Conservation (phyloP, 2,888 invertebrate genomes). For the Dasysyrphus tricinctus region DNA sequence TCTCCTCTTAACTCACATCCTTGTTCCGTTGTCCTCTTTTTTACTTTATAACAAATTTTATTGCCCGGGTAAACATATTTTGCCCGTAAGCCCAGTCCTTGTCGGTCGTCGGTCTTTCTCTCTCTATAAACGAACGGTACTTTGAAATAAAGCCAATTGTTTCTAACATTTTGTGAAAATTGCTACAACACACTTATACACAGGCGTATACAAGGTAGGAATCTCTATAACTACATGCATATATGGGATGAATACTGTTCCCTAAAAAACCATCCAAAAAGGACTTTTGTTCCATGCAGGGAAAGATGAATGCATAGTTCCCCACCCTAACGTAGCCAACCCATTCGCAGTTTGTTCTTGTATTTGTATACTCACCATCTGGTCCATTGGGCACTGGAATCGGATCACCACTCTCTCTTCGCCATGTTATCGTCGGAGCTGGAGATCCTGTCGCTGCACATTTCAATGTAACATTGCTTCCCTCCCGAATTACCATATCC, state of each 20-base stretch:
- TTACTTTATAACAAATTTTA: slow-evolving; percentile 67
- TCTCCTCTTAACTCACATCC: slow-evolving; percentile 17
- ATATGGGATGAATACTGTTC: not conserved
- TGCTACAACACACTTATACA: slow-evolving; percentile 35
- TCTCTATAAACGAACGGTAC: slow-evolving; percentile 46
- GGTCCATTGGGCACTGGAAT: slow-evolving; percentile 88
- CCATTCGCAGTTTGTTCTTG: not conserved
- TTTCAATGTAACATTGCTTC: slow-evolving; percentile 91
- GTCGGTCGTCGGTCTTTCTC: slow-evolving; percentile 21
- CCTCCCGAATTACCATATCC: slow-evolving; percentile 94
- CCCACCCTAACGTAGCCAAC: not conserved
- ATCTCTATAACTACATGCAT: not conserved
- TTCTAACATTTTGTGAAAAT: slow-evolving; percentile 72
- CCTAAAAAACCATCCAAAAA: slow-evolving; percentile 12
- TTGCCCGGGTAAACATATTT: slow-evolving; percentile 64
- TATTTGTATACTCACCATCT: slow-evolving; percentile 85
- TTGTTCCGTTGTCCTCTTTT: slow-evolving; percentile 10
- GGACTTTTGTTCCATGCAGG: not conserved
- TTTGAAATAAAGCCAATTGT: slow-evolving; percentile 66
- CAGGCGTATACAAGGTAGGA: not conserved
- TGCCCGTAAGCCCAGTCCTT: slow-evolving; percentile 37
- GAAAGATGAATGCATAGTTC: slow-evolving; percentile 4
- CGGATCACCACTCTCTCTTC: slow-evolving; percentile 90
- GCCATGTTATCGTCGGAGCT: slow-evolving; percentile 93
- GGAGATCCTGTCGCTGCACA: slow-evolving; percentile 96